Percentiles rank a stretch among this genome's conserved stretches.
phyloP scores from a whole-genome alignment of 1,140 invertebrate species.

The Rhizoglyphus robini region DNA sequence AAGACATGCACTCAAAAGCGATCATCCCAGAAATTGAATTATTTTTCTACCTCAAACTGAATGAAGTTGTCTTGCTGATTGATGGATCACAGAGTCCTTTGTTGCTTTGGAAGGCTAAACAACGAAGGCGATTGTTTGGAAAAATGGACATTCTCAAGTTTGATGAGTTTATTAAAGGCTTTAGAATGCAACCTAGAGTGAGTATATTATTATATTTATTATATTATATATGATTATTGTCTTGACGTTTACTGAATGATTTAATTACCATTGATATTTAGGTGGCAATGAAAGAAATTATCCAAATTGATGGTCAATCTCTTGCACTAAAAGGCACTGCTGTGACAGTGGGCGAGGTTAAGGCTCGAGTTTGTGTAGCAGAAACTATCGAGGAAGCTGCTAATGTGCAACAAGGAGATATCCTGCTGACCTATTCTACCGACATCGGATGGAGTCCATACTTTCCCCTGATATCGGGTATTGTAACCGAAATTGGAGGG shows the following conservation, averaged over 20 bases:
- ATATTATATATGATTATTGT: too few relatives aligned
- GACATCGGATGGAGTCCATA: slow-evolving; percentile 78
- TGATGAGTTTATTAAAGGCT: slow-evolving; percentile 46
- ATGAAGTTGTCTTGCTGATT: slow-evolving; percentile 45
- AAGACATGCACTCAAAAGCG: slow-evolving; percentile 45
- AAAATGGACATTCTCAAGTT: slow-evolving; percentile 46
- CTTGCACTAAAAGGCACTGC: slow-evolving; percentile 1
- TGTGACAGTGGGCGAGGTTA: not conserved
- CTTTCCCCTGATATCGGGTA: slow-evolving; percentile 60
- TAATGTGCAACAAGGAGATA: slow-evolving; percentile 43
- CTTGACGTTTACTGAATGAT: not conserved
- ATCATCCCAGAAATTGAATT: slow-evolving; percentile 50
- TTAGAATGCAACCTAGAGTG: not conserved
- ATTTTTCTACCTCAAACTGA: slow-evolving; percentile 51
- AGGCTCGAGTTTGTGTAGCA: slow-evolving; percentile 3
- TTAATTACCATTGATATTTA: too few relatives aligned
- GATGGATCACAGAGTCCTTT: slow-evolving; percentile 41
- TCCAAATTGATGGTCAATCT: not conserved
- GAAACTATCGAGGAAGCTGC: not conserved
- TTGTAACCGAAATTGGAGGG: slow-evolving; percentile 70
- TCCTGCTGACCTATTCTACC: slow-evolving; percentile 60
- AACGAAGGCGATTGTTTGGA: slow-evolving; percentile 43
- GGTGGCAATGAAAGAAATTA: not conserved
- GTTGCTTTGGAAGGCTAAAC: slow-evolving; percentile 49
- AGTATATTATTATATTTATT: too few relatives aligned